Conservation (phyloP, 2,797 vertebrate species). For the Streptopelia turtur region DNA sequence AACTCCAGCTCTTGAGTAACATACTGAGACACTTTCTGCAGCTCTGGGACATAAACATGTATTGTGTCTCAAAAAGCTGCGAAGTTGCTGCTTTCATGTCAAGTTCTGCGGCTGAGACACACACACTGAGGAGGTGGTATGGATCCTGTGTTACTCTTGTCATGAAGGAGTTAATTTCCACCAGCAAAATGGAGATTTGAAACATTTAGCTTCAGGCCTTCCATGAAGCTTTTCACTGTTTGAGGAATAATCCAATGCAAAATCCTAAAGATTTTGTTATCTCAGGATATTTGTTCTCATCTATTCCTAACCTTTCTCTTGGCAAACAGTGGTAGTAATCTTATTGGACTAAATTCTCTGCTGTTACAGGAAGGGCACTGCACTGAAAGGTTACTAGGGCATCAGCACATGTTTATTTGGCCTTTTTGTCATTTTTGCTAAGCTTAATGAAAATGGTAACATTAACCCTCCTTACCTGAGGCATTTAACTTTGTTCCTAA, state of each 20-base stretch:
- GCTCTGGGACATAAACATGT: neutral
- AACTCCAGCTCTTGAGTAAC: neutral
- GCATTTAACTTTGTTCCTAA: slow-evolving; percentile 42
- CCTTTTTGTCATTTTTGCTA: slow-evolving; percentile 40
- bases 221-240: neutral
- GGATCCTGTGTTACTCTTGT: neutral
- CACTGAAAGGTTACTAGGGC: slow-evolving; percentile 1
- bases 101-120: neutral
- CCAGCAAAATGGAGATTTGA: neutral
- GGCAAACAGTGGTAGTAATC: slow-evolving; percentile 3
- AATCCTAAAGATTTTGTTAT: slow-evolving; percentile 34
- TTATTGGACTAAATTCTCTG: neutral
- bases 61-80: neutral
- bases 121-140: neutral
- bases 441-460: slow-evolving; percentile 51
- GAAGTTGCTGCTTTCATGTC: neutral
- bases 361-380: neutral
- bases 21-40: neutral
- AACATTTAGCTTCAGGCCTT: slow-evolving; percentile 1
- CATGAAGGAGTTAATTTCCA: neutral
- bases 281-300: slow-evolving; percentile 30
- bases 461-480: neutral
- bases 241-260: slow-evolving; percentile 17
- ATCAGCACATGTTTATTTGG: slow-evolving; percentile 17
- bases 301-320: slow-evolving; percentile 37